Conservation (phyloP, 2,113 vertebrate species). For the Oryzias celebensis region DNA sequence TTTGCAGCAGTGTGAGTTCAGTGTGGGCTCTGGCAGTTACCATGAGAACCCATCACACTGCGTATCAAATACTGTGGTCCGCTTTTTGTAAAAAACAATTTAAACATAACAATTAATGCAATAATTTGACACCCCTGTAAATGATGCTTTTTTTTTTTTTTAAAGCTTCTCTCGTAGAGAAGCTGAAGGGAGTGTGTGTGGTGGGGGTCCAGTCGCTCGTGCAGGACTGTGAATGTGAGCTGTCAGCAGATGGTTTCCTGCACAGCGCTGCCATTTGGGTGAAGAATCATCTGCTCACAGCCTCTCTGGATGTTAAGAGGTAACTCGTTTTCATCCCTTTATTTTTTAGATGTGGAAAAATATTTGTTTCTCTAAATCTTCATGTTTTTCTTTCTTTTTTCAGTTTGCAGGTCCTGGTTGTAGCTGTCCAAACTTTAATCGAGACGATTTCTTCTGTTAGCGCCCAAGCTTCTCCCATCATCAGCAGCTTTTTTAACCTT, state of each 20-base stretch:
- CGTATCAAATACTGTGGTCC: too few relatives aligned
- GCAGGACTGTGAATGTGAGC: slow-evolving; percentile 66
- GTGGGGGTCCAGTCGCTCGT: slow-evolving; percentile 85
- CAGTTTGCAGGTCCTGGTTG: slow-evolving; percentile 87
- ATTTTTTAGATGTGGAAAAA: background rate
- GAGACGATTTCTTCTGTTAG: slow-evolving; percentile 76
- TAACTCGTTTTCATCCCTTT: slow-evolving; percentile 48
- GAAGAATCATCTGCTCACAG: slow-evolving; percentile 82
- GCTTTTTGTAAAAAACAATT: too few relatives aligned
- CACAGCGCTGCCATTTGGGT: slow-evolving; percentile 85
- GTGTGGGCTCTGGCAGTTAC: too few relatives aligned
- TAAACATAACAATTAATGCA: too few relatives aligned
- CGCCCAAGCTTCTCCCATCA: slow-evolving; percentile 57
- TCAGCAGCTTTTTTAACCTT: slow-evolving; percentile 72
- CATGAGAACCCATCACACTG: too few relatives aligned
- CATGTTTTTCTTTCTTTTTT: background rate
- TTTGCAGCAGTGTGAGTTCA: too few relatives aligned
- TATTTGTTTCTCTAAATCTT: background rate
- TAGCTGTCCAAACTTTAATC: slow-evolving; percentile 80
- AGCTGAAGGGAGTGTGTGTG: slow-evolving; percentile 85
- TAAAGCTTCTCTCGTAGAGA: slow-evolving; percentile 32
- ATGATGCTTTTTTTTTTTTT: too few relatives aligned
- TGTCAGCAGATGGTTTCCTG: slow-evolving; percentile 82
- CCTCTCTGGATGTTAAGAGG: slow-evolving; percentile 84
- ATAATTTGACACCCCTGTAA: too few relatives aligned